These are phyloP conservation scores for Amphiprion ocellaris DNA, from an alignment of 2,113 vertebrate genomes.

Conservation along the genomic window DNA sequence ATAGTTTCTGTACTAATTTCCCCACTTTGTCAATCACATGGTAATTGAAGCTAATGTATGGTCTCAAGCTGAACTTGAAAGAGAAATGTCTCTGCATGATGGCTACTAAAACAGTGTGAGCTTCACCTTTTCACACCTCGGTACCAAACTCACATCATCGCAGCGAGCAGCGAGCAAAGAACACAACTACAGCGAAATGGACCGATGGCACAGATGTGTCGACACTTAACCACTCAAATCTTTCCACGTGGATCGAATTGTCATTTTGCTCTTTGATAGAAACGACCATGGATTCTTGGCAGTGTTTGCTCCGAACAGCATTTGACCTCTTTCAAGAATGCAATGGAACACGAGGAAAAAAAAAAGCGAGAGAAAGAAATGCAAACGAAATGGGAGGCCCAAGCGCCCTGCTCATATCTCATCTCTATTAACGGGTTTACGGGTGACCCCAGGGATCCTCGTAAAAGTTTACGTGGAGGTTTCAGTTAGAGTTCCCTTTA, in stretches of 20 bases:
- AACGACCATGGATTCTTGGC: constrained; percentile 50
- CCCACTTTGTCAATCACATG: constrained; percentile 37
- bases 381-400: constrained; percentile 88
- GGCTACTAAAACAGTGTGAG: constrained; percentile 75
- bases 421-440: constrained; percentile 90
- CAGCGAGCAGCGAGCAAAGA: neutral
- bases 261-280: constrained; percentile 49
- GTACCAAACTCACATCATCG: constrained; percentile 27
- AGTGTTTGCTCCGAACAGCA: constrained; percentile 73
- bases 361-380: constrained; percentile 58
- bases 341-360: constrained; percentile 68
- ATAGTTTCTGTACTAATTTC: neutral
- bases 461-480: constrained; percentile 88
- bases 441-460: constrained; percentile 88
- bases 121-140: constrained; percentile 64
- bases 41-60: constrained; percentile 50
- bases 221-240: constrained; percentile 34
- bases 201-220: constrained; percentile 11
- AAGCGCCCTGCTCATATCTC: constrained; percentile 85
- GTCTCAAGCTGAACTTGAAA: constrained; percentile 46
- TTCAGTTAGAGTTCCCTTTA: constrained; percentile 85
- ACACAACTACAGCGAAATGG: neutral
- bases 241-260: constrained; percentile 46
- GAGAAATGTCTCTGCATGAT: constrained; percentile 34
- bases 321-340: constrained; percentile 85